Evolutionary conservation across 2,113 vertebrate species (phyloP).

Genomic region (Lepus americanus): DNA sequence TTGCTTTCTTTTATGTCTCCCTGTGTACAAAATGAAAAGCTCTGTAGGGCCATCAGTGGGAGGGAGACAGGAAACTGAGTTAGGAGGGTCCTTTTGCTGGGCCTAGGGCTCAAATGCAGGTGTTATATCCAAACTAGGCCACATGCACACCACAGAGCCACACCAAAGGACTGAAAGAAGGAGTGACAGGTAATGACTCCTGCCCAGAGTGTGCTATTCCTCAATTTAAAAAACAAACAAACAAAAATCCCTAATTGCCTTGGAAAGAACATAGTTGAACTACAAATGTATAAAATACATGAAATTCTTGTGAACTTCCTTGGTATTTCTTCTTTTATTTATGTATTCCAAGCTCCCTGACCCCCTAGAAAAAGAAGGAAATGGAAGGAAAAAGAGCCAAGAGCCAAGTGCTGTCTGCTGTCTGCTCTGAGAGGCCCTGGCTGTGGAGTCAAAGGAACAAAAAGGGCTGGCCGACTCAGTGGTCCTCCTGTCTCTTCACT

Average conservation of each 20-base stretch:
- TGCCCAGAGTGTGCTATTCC: not conserved
- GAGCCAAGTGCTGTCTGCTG: not conserved
- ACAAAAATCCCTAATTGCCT: not conserved
- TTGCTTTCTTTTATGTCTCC: not conserved
- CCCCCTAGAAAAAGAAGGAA: not conserved
- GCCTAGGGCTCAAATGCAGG: not conserved
- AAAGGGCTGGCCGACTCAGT: not conserved
- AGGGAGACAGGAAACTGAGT: not conserved
- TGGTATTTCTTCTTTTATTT: not conserved
- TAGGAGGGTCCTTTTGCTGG: not conserved
- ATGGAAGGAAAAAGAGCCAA: no score
- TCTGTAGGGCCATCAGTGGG: not conserved
- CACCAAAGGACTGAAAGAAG: not conserved
- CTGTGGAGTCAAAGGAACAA: not conserved
- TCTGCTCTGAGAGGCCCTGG: not conserved
- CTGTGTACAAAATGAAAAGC: not conserved
- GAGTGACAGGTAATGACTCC: not conserved
- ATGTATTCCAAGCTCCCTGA: not conserved
- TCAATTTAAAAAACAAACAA: not conserved
- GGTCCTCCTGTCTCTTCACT: not conserved
- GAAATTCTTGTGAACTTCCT: not conserved
- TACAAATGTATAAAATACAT: not conserved
- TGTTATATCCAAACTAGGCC: no score
- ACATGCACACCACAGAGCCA: not conserved
- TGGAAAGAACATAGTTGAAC: conserved; percentile 39